Base-by-base conservation (phyloP, 2,113 vertebrate genomes). In the Camelus bactrianus region DNA sequence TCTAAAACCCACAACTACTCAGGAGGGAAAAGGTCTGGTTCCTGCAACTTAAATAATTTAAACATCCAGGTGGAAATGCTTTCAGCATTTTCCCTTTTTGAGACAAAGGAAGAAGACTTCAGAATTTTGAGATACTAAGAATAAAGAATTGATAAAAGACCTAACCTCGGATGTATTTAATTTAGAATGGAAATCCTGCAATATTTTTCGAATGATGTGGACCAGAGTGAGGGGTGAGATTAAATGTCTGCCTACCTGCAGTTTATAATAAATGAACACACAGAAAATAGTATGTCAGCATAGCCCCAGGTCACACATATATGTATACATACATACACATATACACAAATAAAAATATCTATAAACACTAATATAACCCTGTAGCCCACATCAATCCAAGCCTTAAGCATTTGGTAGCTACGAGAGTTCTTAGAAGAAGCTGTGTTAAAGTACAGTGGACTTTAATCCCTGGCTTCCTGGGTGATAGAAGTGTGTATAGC, bases 11-110 rank as follows among this genome's bases (percentile, higher is more conserved):
- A 99, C 98, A 98, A 98, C 98, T 99, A 98, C 98, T 99, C 98
- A 98, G 98, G 99, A 99, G 99, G 99, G 98, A 98, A 98, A 99
- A 98, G 98, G 99, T 98, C 99, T 98, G 98, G 99, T 99, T 99
- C 99, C 99, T 99, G 99, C 98, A 98, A 98, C 98, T 98, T 99
- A 99, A 99, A 99, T 99, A 99, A 99, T 99, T 99, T 98, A 99
- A 99, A 98, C 98, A 98, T 98, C 99, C 99, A 99, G 99, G 99
- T 99, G 99, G 99, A 99, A 99, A 98, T 98, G 98, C 98, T 99
- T 99, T 98, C 98, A 99, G 98, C 93, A 79, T 97, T 97, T 96
- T 98, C 98, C 97, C 97, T 98, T 98, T 99, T 97, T 96, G 96
- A 98, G 98, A 99, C 99, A 99, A 99, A 99, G 98, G 97, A 98